These are phyloP conservation scores for Hartigia nigra DNA, from an alignment of 2,888 invertebrate species.

Conservation along the genomic window DNA sequence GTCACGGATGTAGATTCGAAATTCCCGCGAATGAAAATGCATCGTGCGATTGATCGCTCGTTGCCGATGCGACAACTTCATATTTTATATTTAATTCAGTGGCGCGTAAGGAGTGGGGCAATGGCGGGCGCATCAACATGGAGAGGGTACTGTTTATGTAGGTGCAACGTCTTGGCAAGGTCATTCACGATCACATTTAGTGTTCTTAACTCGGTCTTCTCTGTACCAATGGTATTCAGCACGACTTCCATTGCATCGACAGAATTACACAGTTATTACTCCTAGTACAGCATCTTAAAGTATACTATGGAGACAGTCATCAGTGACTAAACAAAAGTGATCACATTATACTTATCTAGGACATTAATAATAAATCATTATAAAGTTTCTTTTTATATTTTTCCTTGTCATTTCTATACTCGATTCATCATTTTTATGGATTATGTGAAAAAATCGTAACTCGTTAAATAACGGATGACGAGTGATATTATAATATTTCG, in stretches of 20 bases:
- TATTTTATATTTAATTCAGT: neutral
- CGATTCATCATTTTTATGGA: neutral
- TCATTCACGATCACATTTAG: slow-evolving; percentile 26
- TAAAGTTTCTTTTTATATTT: neutral
- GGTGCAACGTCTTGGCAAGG: slow-evolving; percentile 55
- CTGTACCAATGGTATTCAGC: neutral
- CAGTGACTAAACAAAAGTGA: neutral
- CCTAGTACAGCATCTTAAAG: neutral
- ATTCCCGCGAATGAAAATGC: neutral
- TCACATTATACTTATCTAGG: neutral
- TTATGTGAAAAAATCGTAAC: neutral
- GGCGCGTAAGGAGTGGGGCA: neutral
- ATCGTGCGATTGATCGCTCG: neutral
- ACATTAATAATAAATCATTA: neutral
- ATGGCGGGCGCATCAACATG: neutral
- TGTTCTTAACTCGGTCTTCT: neutral
- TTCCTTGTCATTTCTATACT: neutral
- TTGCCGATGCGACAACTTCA: neutral
- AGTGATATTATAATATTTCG: neutral
- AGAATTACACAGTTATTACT: neutral
- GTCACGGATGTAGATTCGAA: neutral
- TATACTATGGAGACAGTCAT: neutral
- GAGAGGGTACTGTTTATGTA: slow-evolving; percentile 40
- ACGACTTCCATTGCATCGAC: neutral
- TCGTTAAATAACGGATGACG: neutral